Evolutionary conservation across 2,113 vertebrate genomes (phyloP), one percentile per base, ranked within the genome.

Genomic region (Centrocercus urophasianus): DNA sequence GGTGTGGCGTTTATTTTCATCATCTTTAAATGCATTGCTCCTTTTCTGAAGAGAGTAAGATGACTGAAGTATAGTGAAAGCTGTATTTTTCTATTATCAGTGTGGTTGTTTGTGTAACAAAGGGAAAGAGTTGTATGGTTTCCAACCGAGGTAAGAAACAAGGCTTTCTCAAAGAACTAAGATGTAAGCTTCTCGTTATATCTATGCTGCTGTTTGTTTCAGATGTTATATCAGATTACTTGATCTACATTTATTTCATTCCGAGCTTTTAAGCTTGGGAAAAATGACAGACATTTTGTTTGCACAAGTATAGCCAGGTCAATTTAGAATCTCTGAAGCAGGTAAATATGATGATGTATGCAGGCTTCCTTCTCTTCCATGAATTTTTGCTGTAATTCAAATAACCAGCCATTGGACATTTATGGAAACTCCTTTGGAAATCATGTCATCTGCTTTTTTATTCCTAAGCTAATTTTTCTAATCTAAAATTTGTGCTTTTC

Each of bases 41-140:
- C 84, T 83, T 77, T 52, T 93, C 78, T 86, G 59, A 91, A 89
- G 86, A 93, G 74, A 87, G 34, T 60, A 22, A 60, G 89, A 61
- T 70, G 47, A 50, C 52, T 92, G 74, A 80, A 91, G 73, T 90
- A 48, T 34, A 12, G 17, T 60, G 52, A 63, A 83, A 83, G 6
- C 4, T 56, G 27, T 70, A 8, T 71, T 95, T 86, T 91, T 63
- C 71, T 74, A 14, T 52, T 71, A 72, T 32, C 48, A 56, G 5
- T 30, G 1, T 3, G 75, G 13, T 36, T 52, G 38, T 38, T 81
- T 38, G 9, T 69, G 1, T 52, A 82, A 60, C 69, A 18, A 52
- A 52, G 50, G 21, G 64, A 42, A 64, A n/a, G 10, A 43, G n/a
- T 13, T 0, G 0, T 30, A 4, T 66, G 20, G 34, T 80, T 84